Percentiles rank a stretch among this genome's conserved stretches.
These are phyloP conservation scores for Mionectes macconnelli DNA, from an alignment of 2,113 vertebrate species.

Conservation along the genomic window DNA sequence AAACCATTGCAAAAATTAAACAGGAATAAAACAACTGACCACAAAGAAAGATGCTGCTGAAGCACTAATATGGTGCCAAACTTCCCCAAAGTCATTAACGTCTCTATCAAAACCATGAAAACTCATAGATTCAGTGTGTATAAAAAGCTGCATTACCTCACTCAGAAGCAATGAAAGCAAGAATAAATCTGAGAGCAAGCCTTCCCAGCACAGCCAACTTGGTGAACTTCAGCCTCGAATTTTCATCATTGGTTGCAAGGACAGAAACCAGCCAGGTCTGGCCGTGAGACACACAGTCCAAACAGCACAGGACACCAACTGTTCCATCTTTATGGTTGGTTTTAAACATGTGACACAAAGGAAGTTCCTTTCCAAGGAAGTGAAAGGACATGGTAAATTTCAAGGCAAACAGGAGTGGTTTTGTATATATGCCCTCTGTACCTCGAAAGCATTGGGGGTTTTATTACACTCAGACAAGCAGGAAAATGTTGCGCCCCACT, in stretches of 20 bases:
- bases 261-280: neutral
- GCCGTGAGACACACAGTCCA: accelerated
- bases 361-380: neutral
- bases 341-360: neutral
- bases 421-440: neutral
- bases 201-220: neutral
- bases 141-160: slow-evolving; percentile 48
- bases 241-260: neutral
- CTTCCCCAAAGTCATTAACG: neutral
- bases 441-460: neutral
- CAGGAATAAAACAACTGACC: neutral
- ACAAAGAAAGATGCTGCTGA: neutral
- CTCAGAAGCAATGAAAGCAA: slow-evolving; percentile 8
- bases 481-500: neutral
- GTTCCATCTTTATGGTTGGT: neutral
- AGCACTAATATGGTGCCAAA: neutral
- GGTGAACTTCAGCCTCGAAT: neutral
- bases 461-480: neutral
- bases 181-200: neutral
- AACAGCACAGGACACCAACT: neutral
- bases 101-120: neutral
- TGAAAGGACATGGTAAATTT: neutral
- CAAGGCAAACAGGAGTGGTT: neutral
- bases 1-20: neutral
- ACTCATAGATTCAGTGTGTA: neutral